Evolutionary conservation across 1,140 invertebrate species (phyloP).

Genomic region (Lanistes nyassanus): DNA sequence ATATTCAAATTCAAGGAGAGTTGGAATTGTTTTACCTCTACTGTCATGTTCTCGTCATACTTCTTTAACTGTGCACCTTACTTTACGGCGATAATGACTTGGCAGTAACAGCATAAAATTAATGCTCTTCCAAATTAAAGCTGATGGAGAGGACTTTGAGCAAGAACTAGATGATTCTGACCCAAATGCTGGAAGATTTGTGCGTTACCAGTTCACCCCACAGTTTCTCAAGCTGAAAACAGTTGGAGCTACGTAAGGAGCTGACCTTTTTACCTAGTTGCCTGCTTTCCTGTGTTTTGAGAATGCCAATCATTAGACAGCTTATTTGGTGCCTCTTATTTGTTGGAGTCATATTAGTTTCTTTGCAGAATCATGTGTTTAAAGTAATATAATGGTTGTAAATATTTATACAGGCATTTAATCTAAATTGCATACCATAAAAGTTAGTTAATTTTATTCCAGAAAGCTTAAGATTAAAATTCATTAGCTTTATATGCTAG

Average conservation of each 20-base stretch:
- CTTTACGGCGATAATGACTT: slow-evolving; percentile 31
- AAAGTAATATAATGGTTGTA: not conserved
- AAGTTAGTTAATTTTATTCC: too few species aligned
- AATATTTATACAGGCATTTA: not conserved
- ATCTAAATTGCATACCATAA: not conserved
- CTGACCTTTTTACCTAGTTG: not conserved
- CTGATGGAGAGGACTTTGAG: slow-evolving; percentile 48
- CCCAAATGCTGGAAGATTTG: slow-evolving; percentile 90
- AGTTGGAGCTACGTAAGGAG: slow-evolving; percentile 91
- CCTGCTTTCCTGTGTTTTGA: not conserved
- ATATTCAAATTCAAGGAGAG: too few species aligned
- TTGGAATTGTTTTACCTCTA: too few species aligned
- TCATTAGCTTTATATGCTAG: too few species aligned
- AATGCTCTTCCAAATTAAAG: too few species aligned
- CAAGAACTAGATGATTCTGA: slow-evolving; percentile 68
- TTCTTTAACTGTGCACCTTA: slow-evolving; percentile 13
- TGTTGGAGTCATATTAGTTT: not conserved
- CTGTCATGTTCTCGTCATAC: too few species aligned
- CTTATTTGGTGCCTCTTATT: not conserved
- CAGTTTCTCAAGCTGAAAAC: slow-evolving; percentile 94
- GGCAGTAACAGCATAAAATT: too few species aligned
- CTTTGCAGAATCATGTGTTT: not conserved
- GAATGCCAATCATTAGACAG: not conserved
- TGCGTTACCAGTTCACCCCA: slow-evolving; percentile 96
- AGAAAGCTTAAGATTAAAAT: too few species aligned